These are phyloP conservation scores for Thaumetopoea pityocampa DNA, from an alignment of 1,140 invertebrate species.

Conservation along the genomic window DNA sequence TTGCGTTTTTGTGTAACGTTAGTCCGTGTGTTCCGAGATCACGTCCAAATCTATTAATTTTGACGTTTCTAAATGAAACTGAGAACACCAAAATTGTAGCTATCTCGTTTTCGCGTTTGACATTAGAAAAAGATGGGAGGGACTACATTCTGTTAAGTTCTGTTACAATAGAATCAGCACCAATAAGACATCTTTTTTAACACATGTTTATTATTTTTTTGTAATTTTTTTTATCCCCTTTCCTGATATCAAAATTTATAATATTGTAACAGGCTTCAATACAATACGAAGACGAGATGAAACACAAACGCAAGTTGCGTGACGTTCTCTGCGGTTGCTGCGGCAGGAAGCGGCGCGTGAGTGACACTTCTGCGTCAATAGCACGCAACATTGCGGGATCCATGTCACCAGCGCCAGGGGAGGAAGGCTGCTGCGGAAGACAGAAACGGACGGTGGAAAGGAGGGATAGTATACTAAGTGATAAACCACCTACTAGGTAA, in stretches of 20 bases:
- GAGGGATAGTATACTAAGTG: constrained; percentile 68
- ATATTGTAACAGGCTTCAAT: constrained; percentile 43
- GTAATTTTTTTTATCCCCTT: background rate
- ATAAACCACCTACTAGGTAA: constrained; percentile 44
- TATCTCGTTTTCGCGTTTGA: no score
- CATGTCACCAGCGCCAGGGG: constrained; percentile 31
- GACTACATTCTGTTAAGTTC: no score
- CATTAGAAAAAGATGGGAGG: no score
- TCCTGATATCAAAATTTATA: constrained; percentile 2
- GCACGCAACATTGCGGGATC: constrained; percentile 30
- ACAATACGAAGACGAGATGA: constrained; percentile 60
- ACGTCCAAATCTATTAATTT: no score
- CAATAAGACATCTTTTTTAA: background rate
- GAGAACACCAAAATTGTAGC: no score
- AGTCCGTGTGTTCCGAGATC: no score
- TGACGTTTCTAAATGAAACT: no score
- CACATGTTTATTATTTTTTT: background rate
- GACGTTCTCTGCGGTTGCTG: constrained; percentile 56
- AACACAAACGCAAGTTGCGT: constrained; percentile 50
- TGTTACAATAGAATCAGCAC: no score
- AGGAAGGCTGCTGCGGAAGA: constrained; percentile 50
- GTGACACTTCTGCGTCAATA: constrained; percentile 34
- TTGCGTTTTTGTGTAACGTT: no score
- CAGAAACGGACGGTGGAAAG: constrained; percentile 41
- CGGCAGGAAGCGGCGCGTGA: constrained; percentile 36